Conservation (phyloP, 2,113 vertebrate species). For the Xiphophorus couchianus region DNA sequence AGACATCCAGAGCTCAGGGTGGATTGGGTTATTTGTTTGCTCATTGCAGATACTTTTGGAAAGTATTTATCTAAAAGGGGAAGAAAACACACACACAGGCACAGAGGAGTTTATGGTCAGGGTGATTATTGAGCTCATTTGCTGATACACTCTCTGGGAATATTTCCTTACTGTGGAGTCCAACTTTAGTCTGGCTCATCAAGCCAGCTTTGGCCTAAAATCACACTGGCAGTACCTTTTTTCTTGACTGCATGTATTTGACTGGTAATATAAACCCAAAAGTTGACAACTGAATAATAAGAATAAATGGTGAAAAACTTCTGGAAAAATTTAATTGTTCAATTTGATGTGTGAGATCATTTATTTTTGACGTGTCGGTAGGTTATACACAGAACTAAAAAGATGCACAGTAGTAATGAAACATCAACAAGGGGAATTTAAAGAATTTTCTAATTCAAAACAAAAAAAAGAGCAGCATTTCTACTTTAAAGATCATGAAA, state of each 20-base stretch:
- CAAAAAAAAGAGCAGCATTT: no score
- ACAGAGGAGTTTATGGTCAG: neutral
- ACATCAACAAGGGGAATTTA: neutral
- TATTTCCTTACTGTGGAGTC: neutral
- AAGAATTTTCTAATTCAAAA: neutral
- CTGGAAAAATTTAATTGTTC: neutral
- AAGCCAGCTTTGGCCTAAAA: neutral
- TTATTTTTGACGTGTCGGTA: neutral
- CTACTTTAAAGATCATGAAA: no score
- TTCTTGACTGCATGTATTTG: neutral
- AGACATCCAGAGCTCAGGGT: slow-evolving; percentile 1
- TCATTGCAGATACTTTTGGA: slow-evolving; percentile 10
- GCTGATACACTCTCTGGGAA: neutral
- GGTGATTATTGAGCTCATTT: slow-evolving; percentile 3
- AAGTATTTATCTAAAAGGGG: neutral
- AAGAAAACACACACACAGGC: neutral
- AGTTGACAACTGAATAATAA: neutral
- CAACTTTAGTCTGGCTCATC: neutral
- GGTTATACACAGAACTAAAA: neutral
- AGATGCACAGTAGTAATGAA: neutral
- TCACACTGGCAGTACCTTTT: neutral
- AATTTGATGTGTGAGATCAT: neutral
- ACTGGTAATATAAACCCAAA: neutral
- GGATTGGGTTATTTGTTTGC: slow-evolving; percentile 10
- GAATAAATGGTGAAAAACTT: neutral